Evolutionary conservation across 2,888 invertebrate genomes (phyloP), one percentile per base, ranked within the genome.

Genomic region (Abrostola tripartita): DNA sequence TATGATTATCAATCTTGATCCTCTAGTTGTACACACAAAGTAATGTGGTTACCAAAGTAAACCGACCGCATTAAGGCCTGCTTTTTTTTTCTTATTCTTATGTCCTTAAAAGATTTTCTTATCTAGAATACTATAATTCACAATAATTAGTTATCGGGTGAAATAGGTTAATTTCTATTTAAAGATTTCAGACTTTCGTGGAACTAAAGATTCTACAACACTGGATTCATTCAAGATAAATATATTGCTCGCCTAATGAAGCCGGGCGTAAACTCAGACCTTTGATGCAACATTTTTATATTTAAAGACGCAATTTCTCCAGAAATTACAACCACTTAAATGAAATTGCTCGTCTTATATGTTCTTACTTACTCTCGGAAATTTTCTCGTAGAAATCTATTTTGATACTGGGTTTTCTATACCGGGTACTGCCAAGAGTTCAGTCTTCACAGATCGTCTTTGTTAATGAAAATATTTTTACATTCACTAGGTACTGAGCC

Each of bases 401-500:
- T 74, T 50, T 6, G 24, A 40, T 9, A n/a, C 7, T 24, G 7
- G 24, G 24, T 24, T 24, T 24, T n/a, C n/a, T n/a, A n/a, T n/a
- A n/a, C n/a, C n/a, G n/a, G n/a, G n/a, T n/a, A n/a, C n/a, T n/a
- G n/a, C n/a, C n/a, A n/a, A n/a, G n/a, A n/a, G n/a, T n/a, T n/a
- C n/a, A n/a, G n/a, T n/a, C n/a, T n/a, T n/a, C n/a, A n/a, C n/a
- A n/a, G n/a, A n/a, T n/a, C n/a, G n/a, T n/a, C n/a, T n/a, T n/a
- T n/a, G 67, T 68, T 70, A 71, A 68, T 75, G 59, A 68, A 74
- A 70, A 52, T 57, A 74, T 76, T 73, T 74, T 65, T 69, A 76
- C 58, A 67, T 71, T 75, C 51, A 60, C 36, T 7, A 24, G 24
- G 24, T 24, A 57, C 36, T 42, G 37, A 37, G 51, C 44, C 44